A percentile compares a stretch with the other conserved stretches of the same genome.
These are phyloP conservation scores for Camponotus pennsylvanicus DNA, from an alignment of 1,140 invertebrate genomes.

Conservation along the genomic window DNA sequence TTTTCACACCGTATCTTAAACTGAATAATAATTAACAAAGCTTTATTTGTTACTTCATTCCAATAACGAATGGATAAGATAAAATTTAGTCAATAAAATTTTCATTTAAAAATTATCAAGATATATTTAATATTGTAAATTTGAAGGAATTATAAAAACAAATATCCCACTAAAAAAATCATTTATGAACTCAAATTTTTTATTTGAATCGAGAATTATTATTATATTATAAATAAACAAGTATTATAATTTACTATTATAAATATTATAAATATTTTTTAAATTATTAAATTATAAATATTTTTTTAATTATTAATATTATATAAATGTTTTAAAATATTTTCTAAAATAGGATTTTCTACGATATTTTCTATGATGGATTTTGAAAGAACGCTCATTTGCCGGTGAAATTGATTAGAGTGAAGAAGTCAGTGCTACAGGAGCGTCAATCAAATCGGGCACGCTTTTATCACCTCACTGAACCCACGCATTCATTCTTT, in stretches of 20 bases:
- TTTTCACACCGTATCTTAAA: neutral
- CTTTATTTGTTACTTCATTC: neutral
- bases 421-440: slow-evolving; percentile 58
- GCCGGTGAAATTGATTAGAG: slow-evolving; percentile 68
- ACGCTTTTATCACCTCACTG: slow-evolving; percentile 62
- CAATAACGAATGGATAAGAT: no score
- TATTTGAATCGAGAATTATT: no score
- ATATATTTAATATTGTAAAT: slow-evolving; percentile 3
- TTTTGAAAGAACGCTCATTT: slow-evolving; percentile 63
- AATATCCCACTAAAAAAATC: no score
- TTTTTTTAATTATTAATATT: no score
- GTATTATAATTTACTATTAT: neutral
- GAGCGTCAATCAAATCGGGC: slow-evolving; percentile 52
- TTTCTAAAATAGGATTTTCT: neutral
- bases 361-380: neutral
- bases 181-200: no score
- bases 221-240: no score
- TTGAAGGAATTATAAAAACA: slow-evolving; percentile 4
- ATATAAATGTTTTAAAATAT: no score
- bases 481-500: slow-evolving; percentile 58
- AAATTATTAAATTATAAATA: no score
- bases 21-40: neutral
- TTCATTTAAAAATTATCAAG: neutral
- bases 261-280: no score
- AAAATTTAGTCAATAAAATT: neutral